These are phyloP conservation scores for Lycopodina hypogea DNA, from an alignment of 37 sponge, comb jelly and placozoan genomes.

Conservation along the genomic window DNA sequence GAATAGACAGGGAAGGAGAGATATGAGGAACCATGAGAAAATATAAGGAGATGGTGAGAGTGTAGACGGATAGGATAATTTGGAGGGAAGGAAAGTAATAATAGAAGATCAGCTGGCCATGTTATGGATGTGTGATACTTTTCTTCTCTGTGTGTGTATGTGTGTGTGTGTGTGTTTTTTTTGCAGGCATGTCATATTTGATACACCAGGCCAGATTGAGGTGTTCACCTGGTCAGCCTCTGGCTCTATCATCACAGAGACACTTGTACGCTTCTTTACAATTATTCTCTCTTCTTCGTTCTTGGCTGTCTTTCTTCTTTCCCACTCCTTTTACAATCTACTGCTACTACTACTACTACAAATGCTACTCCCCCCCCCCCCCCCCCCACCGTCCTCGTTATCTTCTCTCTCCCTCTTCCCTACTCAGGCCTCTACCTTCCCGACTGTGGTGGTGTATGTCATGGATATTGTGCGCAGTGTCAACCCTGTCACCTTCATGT, in stretches of 20 bases:
- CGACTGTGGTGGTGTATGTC: conserved; percentile 93
- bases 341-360: no score
- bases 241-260: conserved; percentile 95
- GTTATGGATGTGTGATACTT: no score
- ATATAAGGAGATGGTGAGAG: no score
- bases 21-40: no score
- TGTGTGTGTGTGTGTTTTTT: no score
- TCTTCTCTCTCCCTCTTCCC: background rate
- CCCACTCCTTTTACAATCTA: background rate
- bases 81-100: no score
- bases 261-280: conserved; percentile 46
- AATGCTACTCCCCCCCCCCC: no score
- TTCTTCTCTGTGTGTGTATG: no score
- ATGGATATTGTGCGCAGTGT: conserved; percentile 91
- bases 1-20: no score
- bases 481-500: conserved; percentile 96
- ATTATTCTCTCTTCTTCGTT: background rate
- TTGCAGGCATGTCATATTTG: conserved; percentile 75
- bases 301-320: background rate
- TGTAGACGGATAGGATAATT: no score
- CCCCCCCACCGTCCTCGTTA: conserved; percentile 33
- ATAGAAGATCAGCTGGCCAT: no score
- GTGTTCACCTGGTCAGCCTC: conserved; percentile 98
- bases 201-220: conserved; percentile 98
- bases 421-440: conserved; percentile 70